phyloP scores from a whole-genome alignment of 2,888 invertebrate genomes.

The Protophormia terraenovae region DNA sequence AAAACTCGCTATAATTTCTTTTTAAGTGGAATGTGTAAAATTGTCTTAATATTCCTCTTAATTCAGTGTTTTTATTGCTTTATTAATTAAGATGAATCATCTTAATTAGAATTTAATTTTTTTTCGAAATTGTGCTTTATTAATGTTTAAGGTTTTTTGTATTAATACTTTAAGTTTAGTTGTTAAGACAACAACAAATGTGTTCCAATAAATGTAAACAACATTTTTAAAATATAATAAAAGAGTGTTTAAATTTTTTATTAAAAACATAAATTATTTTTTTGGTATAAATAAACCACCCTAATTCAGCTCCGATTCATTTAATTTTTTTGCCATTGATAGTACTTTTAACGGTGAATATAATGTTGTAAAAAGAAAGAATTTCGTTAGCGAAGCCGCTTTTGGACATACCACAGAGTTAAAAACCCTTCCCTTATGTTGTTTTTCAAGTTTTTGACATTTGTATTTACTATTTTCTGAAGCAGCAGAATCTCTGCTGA shows the following conservation, averaged over 20 bases:
- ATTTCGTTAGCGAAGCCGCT: too few species aligned
- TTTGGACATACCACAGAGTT: too few species aligned
- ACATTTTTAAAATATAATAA: not conserved
- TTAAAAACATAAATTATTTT: too few species aligned
- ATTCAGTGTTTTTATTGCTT: slow-evolving; percentile 14
- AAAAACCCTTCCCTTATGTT: too few species aligned
- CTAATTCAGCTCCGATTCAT: too few species aligned
- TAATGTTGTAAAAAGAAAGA: too few species aligned
- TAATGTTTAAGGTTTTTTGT: slow-evolving; percentile 9
- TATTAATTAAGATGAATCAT: slow-evolving; percentile 25
- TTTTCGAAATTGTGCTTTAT: slow-evolving; percentile 52
- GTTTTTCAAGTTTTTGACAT: too few species aligned
- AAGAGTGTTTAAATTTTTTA: not conserved
- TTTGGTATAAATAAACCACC: too few species aligned
- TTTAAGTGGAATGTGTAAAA: not conserved
- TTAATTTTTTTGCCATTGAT: too few species aligned
- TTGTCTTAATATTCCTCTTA: not conserved
- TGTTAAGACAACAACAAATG: not conserved
- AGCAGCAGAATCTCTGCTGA: too few species aligned
- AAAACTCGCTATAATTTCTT: not conserved
- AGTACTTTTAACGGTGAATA: too few species aligned
- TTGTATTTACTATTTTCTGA: too few species aligned
- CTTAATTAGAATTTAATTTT: not conserved
- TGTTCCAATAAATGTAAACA: slow-evolving; percentile 21
- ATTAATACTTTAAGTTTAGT: not conserved